These are phyloP conservation scores for Myodes glareolus DNA, from an alignment of 2,113 vertebrate species.

Conservation along the genomic window DNA sequence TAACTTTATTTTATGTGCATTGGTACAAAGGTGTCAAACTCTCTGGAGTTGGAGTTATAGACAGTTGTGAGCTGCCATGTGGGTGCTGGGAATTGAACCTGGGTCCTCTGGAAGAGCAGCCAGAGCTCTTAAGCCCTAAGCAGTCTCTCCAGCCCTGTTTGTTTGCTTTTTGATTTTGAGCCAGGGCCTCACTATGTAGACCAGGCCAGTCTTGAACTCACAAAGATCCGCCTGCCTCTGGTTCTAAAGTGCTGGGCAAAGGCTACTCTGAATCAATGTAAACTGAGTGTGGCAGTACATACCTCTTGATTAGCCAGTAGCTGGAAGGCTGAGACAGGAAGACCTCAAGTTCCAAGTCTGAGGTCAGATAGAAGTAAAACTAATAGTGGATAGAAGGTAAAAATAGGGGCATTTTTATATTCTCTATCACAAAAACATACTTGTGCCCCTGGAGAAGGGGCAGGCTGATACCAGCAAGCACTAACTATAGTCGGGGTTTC, in stretches of 20 bases:
- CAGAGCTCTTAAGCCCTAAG: no score
- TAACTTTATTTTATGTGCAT: no score
- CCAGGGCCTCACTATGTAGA: neutral
- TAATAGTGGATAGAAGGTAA: neutral
- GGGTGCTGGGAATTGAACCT: no score
- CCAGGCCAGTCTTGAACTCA: neutral
- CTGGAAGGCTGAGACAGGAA: neutral
- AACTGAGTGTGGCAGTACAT: neutral
- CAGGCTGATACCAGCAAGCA: neutral
- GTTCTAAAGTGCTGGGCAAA: neutral
- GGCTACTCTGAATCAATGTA: neutral
- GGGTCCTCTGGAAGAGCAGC: no score
- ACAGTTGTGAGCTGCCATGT: no score
- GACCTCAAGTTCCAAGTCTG: neutral
- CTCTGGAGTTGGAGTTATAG: no score
- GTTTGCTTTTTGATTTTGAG: neutral
- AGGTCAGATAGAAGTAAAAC: neutral
- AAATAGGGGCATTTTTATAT: neutral
- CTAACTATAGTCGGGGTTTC: neutral
- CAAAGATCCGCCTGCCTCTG: neutral
- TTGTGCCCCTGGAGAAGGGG: neutral
- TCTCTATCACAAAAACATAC: neutral
- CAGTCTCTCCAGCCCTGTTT: no score
- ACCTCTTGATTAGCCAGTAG: no score
- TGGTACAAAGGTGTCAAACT: no score